Conservation (phyloP, 2,888 invertebrate genomes). For the Miltochrista miniata region DNA sequence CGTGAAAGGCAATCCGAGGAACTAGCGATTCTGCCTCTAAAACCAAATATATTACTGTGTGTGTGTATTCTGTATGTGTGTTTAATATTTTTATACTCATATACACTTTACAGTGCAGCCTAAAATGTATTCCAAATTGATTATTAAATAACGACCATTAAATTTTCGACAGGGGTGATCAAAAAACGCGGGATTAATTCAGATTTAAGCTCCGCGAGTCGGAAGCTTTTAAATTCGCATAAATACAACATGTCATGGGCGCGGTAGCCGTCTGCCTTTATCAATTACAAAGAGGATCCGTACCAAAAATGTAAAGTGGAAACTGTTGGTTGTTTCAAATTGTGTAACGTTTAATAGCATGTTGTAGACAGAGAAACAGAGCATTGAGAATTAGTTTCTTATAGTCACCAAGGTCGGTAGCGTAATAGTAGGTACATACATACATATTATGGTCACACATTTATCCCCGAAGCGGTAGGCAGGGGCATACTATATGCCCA, state of each 20-base stretch:
- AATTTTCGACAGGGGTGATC: slow-evolving; percentile 58
- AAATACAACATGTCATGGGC: slow-evolving; percentile 77
- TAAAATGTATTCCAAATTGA: slow-evolving; percentile 42
- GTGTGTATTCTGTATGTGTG: too few relatives aligned
- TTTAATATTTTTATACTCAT: background rate
- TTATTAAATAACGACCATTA: slow-evolving; percentile 61
- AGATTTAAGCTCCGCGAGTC: slow-evolving; percentile 68
- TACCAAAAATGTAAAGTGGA: slow-evolving; percentile 61
- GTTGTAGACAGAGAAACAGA: background rate
- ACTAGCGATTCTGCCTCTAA: background rate
- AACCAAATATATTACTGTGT: background rate
- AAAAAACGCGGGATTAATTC: slow-evolving; percentile 71
- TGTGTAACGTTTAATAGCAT: slow-evolving; percentile 37
- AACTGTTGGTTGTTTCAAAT: slow-evolving; percentile 62
- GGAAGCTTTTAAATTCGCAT: slow-evolving; percentile 78
- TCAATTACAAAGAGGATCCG: slow-evolving; percentile 71
- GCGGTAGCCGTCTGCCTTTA: slow-evolving; percentile 67
- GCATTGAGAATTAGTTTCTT: too few relatives aligned
- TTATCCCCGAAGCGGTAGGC: too few relatives aligned
- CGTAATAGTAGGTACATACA: too few relatives aligned
- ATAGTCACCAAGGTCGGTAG: too few relatives aligned
- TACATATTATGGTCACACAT: too few relatives aligned
- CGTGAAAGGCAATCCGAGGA: too few relatives aligned
- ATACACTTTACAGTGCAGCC: slow-evolving; percentile 5
- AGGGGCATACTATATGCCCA: too few relatives aligned